phyloP scores from a whole-genome alignment of 1,140 invertebrate species.

The Papilio polytes region DNA sequence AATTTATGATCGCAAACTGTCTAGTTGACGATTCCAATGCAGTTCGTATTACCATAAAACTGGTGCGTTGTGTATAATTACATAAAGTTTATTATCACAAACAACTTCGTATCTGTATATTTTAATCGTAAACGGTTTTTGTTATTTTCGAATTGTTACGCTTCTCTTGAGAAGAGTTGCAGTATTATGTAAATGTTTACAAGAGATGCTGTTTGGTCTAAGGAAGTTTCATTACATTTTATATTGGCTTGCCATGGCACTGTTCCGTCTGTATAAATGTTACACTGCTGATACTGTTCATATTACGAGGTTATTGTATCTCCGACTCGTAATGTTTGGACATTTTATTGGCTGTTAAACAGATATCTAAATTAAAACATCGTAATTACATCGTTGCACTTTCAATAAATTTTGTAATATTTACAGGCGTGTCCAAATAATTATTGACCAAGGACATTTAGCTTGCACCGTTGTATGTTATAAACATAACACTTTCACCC shows the following conservation, averaged over 20 bases:
- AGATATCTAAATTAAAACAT: neutral
- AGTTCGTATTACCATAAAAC: conserved; percentile 29
- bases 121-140: neutral
- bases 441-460: conserved; percentile 22
- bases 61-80: conserved; percentile 13
- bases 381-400: neutral
- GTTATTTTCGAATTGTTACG: neutral
- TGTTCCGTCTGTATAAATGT: neutral
- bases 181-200: neutral
- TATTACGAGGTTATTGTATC: neutral
- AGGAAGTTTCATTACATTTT: no score
- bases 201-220: neutral
- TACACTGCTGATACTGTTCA: neutral
- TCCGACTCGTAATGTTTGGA: neutral
- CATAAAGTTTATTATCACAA: conserved; percentile 15
- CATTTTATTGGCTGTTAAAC: neutral
- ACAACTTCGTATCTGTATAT: neutral
- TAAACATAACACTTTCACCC: conserved; percentile 36
- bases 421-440: conserved; percentile 21
- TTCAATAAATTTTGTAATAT: neutral
- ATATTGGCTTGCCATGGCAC: neutral
- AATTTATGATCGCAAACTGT: conserved; percentile 27
- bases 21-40: conserved; percentile 26
- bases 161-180: neutral
- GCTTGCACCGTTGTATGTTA: conserved; percentile 25